Percentiles rank a stretch among this genome's conserved stretches.
Conservation (phyloP, 2,888 invertebrate species). For the Peribatodes rhomboidaria region DNA sequence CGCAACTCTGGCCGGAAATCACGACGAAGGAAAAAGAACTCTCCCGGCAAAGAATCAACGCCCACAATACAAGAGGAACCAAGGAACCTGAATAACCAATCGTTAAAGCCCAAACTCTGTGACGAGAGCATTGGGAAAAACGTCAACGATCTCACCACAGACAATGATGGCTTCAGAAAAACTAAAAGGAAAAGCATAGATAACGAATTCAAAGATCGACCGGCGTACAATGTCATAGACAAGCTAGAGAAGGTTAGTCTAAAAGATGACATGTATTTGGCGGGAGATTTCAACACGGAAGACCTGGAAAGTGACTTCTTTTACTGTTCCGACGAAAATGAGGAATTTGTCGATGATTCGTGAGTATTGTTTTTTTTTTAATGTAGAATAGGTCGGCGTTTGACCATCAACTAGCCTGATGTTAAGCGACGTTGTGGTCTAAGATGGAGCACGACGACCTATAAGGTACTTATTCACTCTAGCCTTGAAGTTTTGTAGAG, state of each 20-base stretch:
- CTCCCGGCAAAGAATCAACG: conserved; percentile 66
- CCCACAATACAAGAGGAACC: conserved; percentile 53
- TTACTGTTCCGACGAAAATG: conserved; percentile 73
- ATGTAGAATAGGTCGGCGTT: too few species aligned
- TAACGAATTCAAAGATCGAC: conserved; percentile 52
- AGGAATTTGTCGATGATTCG: conserved; percentile 72
- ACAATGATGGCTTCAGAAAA: conserved; percentile 53
- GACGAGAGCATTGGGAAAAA: conserved; percentile 72
- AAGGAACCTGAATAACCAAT: conserved; percentile 45
- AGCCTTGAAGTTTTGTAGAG: too few species aligned
- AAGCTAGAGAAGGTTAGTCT: conserved; percentile 74
- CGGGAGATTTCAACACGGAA: conserved; percentile 70
- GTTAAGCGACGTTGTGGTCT: too few species aligned
- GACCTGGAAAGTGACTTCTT: conserved; percentile 72
- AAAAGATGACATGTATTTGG: conserved; percentile 74
- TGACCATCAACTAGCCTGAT: too few species aligned
- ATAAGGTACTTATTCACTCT: too few species aligned
- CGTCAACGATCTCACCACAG: conserved; percentile 68
- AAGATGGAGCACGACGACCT: too few species aligned
- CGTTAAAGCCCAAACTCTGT: conserved; percentile 54
- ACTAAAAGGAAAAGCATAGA: conserved; percentile 51
- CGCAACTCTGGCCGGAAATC: conserved; percentile 72
- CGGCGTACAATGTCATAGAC: conserved; percentile 73
- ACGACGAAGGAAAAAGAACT: conserved; percentile 72
- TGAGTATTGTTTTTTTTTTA: conserved; percentile 54